Percentiles rank a stretch among this genome's conserved stretches.
These are phyloP conservation scores for Acanthisitta chloris DNA, from an alignment of 2,113 vertebrate genomes.

Conservation along the genomic window DNA sequence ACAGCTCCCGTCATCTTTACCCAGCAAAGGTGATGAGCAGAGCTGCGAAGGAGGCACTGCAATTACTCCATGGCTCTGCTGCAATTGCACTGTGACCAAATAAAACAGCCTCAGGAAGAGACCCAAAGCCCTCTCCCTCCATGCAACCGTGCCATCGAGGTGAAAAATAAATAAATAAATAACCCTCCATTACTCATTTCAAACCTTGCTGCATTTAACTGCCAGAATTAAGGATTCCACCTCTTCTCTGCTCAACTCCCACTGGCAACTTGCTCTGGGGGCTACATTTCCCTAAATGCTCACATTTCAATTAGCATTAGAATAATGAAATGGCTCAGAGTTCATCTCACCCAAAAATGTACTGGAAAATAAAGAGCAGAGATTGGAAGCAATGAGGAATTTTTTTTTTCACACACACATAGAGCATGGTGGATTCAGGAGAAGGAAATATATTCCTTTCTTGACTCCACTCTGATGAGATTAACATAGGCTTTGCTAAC, in stretches of 20 bases:
- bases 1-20: not conserved
- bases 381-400: not conserved
- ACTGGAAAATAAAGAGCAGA: slow-evolving; percentile 46
- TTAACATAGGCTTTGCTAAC: slow-evolving; percentile 43
- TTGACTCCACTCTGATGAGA: slow-evolving; percentile 26
- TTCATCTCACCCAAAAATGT: slow-evolving; percentile 48
- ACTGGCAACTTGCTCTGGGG: slow-evolving; percentile 58
- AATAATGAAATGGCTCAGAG: slow-evolving; percentile 43
- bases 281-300: slow-evolving; percentile 39
- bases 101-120: not conserved
- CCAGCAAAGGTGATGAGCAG: slow-evolving; percentile 27
- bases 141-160: not conserved
- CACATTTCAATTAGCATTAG: slow-evolving; percentile 44
- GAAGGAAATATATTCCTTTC: slow-evolving; percentile 13
- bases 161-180: not conserved
- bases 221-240: slow-evolving; percentile 52
- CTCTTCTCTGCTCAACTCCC: slow-evolving; percentile 43
- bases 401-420: not conserved
- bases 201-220: slow-evolving; percentile 45
- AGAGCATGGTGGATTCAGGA: not conserved
- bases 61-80: slow-evolving; percentile 48
- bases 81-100: slow-evolving; percentile 25
- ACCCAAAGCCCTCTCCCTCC: not conserved
- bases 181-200: slow-evolving; percentile 46
- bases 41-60: slow-evolving; percentile 12